Conservation (phyloP, 2,113 vertebrate genomes). For the Stercorarius parasiticus region DNA sequence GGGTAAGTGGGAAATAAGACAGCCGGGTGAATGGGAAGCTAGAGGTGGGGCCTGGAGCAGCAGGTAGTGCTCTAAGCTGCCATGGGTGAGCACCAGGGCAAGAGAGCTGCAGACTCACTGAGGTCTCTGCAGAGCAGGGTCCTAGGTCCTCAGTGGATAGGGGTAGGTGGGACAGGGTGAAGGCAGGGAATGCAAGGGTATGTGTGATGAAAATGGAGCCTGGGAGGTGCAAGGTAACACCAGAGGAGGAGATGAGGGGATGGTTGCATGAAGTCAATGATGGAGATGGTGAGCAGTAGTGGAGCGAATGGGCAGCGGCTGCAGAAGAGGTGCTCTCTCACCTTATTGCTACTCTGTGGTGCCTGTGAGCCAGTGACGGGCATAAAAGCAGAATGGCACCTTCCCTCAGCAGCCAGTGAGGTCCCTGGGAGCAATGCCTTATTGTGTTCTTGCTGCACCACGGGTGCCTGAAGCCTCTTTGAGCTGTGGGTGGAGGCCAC, state of each 20-base stretch:
- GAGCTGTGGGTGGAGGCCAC: background rate
- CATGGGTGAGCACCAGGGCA: background rate
- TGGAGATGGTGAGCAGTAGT: background rate
- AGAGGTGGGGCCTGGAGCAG: background rate
- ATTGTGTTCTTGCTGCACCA: background rate
- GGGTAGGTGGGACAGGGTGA: background rate
- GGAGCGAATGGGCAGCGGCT: accelerated
- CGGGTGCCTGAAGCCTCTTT: background rate
- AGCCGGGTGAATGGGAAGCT: background rate
- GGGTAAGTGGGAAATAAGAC: background rate
- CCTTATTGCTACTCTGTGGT: background rate
- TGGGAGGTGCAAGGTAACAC: background rate
- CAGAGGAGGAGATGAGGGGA: background rate
- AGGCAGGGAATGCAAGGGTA: background rate
- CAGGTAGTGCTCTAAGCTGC: background rate
- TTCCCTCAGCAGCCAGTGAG: background rate
- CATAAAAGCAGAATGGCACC: background rate
- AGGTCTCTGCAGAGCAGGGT: background rate
- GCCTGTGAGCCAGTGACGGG: background rate
- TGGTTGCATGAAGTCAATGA: background rate
- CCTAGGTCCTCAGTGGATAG: background rate
- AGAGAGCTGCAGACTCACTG: background rate
- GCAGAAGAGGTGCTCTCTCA: background rate
- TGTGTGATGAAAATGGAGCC: background rate
- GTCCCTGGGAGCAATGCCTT: background rate